Base-by-base conservation (phyloP, 2,888 invertebrate species). In the Protophormia terraenovae region DNA sequence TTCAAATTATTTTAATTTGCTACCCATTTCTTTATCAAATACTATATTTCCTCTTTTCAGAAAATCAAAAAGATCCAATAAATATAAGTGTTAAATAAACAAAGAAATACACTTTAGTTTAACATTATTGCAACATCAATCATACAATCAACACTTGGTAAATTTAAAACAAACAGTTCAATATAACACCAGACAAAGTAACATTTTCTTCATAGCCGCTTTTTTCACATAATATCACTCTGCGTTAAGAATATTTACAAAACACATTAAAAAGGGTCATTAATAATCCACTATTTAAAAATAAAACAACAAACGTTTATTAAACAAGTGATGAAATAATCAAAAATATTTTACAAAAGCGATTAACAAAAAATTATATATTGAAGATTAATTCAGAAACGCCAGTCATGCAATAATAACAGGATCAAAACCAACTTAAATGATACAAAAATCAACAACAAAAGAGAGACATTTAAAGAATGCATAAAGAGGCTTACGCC, bases 251-350 rank as follows among this genome's bases (percentile, higher is more conserved):
- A 62, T 55, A 32, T n/a, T n/a, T n/a, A 76, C 45, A 16, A 58
- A 80, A 73, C 45, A 47, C 35, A 78, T 38, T 50, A 69, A 85
- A 82, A 77, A 71, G 81, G 85, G 81, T 82, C 82, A 85, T 85
- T 85, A 82, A 85, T 85, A 85, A 85, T 85, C 73, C 75, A 58
- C 47, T 60, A 73, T 75, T 82, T 75, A 38, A 85, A 85, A 82
- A 82, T 75, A 75, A 78, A 82, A 64, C 77, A 64, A 67, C n/a
- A 71, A 85, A 45, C 71, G 38, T 75, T 82, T 85, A 78, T 82
- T 85, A 75, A 64, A 79, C 78, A 85, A 82, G 82, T 82, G 85
- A 85, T 85, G 85, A 85, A 85, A 82, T 82, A 78, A 78, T 82
- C 73, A 73, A 67, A 69, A 35, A 60, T 50, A 35, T 78, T 38